Base-by-base conservation (phyloP, 2,113 vertebrate species). In the Solea senegalensis region DNA sequence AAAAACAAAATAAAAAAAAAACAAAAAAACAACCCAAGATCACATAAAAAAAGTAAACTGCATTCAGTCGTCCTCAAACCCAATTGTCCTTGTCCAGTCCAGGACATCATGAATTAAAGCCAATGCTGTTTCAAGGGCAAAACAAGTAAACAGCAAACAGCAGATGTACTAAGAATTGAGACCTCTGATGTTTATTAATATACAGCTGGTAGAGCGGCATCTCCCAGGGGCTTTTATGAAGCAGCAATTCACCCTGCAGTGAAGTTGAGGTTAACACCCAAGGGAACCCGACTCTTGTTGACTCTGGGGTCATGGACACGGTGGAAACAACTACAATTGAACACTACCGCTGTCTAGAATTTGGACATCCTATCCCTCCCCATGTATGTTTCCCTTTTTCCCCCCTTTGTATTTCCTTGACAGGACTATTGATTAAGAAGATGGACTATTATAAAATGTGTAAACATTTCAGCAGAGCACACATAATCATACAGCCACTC, bases 201-300 rank as follows among this genome's bases (percentile, higher is more conserved):
- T 71, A 66, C 34, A 63, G 64, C 59, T 70, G 57, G 65, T 58
- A 70, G 66, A 78, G 72, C 69, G 72, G 77, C 65, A 56, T 76
- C 82, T 69, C 73, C 66, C 74, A 39, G 9, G 86, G 81, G 74
- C 40, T 71, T 78, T 85, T 63, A 21, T 51, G 66, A 72, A 78
- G 72, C 72, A 72, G 72, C 59, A 48, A 46, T 63, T 84, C 55
- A 50, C 83, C 87, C 87, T 3, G 69, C 70, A 72, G 82, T 88
- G 82, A 83, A 86, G 84, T 84, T 70, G 73, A 85, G 69, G 61
- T 74, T 60, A 72, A 76, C 63, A 73, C 83, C 61, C 82, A 44
- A 52, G 72, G 71, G 81, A 63, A 68, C 68, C 44, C 54, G 56
- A 69, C 71, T 67, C 45, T 7, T 0, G 26, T 41, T 48, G 74